phyloP scores from a whole-genome alignment of 2,797 vertebrate species.

The Hafferia zeledoni region DNA sequence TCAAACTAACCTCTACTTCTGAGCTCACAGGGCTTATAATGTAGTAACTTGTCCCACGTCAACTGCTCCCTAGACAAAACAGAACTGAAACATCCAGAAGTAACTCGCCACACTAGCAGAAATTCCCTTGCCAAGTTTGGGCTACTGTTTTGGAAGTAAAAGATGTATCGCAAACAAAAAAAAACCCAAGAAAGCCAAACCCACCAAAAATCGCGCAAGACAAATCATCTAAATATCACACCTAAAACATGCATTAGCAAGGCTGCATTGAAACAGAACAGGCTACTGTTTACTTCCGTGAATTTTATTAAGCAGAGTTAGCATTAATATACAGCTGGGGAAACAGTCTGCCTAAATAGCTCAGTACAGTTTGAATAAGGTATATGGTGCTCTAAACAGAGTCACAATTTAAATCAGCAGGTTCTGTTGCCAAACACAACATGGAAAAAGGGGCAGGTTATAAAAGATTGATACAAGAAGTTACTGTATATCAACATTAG shows the following conservation, averaged over 20 bases:
- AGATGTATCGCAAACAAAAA: background rate
- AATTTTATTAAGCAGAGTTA: slow-evolving; percentile 37
- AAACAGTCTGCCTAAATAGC: background rate
- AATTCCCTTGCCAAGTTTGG: background rate
- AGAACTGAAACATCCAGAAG: slow-evolving; percentile 10
- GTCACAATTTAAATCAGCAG: slow-evolving; percentile 10
- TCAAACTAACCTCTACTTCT: slow-evolving; percentile 63
- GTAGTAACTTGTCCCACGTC: slow-evolving; percentile 4
- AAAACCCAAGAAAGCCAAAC: background rate
- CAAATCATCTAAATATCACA: background rate
- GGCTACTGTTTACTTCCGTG: background rate
- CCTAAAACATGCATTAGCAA: background rate
- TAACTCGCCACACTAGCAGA: background rate
- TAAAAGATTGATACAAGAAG: slow-evolving; percentile 21
- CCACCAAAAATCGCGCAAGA: background rate
- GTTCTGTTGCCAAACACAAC: background rate
- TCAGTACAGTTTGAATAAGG: background rate
- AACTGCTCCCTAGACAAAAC: slow-evolving; percentile 16
- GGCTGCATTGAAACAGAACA: background rate
- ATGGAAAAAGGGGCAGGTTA: slow-evolving; percentile 17
- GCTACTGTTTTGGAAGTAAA: slow-evolving; percentile 7
- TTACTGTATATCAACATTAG: background rate
- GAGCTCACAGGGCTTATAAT: slow-evolving; percentile 37
- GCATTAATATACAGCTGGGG: background rate
- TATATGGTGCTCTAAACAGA: background rate